Conservation (phyloP, 2,113 vertebrate species). For the Indicator indicator region DNA sequence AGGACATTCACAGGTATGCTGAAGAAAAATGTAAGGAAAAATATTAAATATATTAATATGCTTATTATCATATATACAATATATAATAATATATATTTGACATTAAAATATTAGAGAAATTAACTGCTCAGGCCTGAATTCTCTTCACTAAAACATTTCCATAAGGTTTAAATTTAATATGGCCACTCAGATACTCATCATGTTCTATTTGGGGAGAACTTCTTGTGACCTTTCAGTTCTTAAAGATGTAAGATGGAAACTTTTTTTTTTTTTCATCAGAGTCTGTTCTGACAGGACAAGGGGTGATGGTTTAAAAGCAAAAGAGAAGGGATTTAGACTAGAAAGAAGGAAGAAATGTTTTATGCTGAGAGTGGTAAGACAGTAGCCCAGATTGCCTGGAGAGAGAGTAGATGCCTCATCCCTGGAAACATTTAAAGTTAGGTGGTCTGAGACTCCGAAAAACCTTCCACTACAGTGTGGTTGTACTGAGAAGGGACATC, state of each 20-base stretch:
- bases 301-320: no score
- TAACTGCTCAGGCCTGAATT: not conserved
- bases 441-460: not conserved
- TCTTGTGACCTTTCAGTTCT: not conserved
- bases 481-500: no score
- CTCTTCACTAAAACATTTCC: not conserved
- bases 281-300: no score
- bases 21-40: no score
- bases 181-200: rapidly evolving
- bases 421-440: not conserved
- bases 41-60: no score
- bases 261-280: no score
- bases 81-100: no score
- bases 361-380: no score
- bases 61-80: no score
- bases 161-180: not conserved
- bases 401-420: not conserved
- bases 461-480: not conserved
- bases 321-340: no score
- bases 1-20: no score
- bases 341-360: no score
- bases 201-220: not conserved
- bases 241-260: not conserved
- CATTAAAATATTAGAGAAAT: not conserved
- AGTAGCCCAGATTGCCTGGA: not conserved